phyloP scores from a whole-genome alignment of 2,888 invertebrate genomes.

The Ophion ellenae region DNA sequence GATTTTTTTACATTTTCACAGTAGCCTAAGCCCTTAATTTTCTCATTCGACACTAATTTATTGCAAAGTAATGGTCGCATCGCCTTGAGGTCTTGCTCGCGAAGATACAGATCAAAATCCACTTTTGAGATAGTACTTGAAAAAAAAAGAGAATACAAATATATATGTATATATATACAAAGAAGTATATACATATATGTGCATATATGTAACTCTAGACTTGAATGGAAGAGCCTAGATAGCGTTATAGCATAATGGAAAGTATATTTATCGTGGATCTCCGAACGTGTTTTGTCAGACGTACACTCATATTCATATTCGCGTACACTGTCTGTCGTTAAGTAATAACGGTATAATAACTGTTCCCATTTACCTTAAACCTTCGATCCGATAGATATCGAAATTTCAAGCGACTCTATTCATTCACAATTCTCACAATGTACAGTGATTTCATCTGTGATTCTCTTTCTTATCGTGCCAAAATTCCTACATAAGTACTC shows the following conservation, averaged over 20 bases:
- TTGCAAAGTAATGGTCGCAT: slow-evolving; percentile 15
- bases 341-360: slow-evolving; percentile 39
- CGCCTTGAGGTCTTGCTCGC: slow-evolving; percentile 8
- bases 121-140: slow-evolving; percentile 25
- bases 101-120: slow-evolving; percentile 37
- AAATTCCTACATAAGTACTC: slow-evolving; percentile 76
- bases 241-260: slow-evolving; percentile 41
- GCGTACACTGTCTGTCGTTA: slow-evolving; percentile 27
- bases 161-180: neutral
- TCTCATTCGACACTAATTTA: slow-evolving; percentile 1
- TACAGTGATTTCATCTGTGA: slow-evolving; percentile 83
- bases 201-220: slow-evolving; percentile 37
- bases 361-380: slow-evolving; percentile 19
- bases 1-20: no score
- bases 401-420: slow-evolving; percentile 66
- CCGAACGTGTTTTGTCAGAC: slow-evolving; percentile 35
- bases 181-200: neutral
- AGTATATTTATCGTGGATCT: slow-evolving; percentile 48
- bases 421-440: slow-evolving; percentile 75
- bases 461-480: slow-evolving; percentile 83
- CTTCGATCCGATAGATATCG: slow-evolving; percentile 34
- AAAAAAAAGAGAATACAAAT: slow-evolving; percentile 21
- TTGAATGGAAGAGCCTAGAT: slow-evolving; percentile 34
- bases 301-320: slow-evolving; percentile 32
- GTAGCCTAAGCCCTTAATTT: neutral